Conservation (phyloP, 1,140 invertebrate genomes). For the Drosophila ironensis region DNA sequence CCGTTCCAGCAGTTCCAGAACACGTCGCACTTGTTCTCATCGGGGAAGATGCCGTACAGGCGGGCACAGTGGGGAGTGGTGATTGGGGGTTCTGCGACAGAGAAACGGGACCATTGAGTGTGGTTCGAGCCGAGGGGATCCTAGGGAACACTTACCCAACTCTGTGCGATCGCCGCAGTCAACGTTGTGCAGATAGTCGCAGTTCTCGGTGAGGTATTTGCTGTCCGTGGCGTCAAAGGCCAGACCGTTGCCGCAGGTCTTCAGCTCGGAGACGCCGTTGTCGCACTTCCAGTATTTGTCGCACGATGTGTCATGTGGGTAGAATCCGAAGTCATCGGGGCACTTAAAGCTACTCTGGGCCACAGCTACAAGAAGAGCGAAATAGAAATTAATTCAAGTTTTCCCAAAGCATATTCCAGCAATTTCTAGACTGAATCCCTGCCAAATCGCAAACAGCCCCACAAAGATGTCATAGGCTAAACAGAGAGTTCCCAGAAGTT, state of each 20-base stretch:
- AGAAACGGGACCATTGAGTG: neutral
- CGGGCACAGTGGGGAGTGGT: conserved; percentile 92
- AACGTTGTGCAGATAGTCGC: conserved; percentile 97
- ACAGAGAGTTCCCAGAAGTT: conserved; percentile 1
- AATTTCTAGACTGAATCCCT: neutral
- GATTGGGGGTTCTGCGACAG: conserved; percentile 89
- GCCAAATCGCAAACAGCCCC: neutral
- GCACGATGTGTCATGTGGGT: conserved; percentile 93
- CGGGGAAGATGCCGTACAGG: conserved; percentile 95
- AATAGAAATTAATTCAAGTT: conserved; percentile 2
- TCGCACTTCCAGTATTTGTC: conserved; percentile 99
- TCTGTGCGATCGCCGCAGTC: conserved; percentile 94
- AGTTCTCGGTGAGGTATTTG: conserved; percentile 96
- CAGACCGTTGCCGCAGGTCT: conserved; percentile 96
- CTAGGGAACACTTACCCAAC: conserved; percentile 85
- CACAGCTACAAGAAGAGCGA: conserved; percentile 83
- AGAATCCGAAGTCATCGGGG: conserved; percentile 96
- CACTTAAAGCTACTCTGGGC: conserved; percentile 94
- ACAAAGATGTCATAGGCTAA: neutral
- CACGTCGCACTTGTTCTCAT: conserved; percentile 93
- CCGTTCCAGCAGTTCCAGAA: conserved; percentile 99
- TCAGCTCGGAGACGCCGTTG: conserved; percentile 92
- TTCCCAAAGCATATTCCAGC: neutral
- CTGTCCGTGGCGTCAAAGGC: conserved; percentile 94
- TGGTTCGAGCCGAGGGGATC: too few species aligned